These are phyloP conservation scores for Melikaiella ostensackeni DNA, from an alignment of 2,888 invertebrate species.

Conservation along the genomic window DNA sequence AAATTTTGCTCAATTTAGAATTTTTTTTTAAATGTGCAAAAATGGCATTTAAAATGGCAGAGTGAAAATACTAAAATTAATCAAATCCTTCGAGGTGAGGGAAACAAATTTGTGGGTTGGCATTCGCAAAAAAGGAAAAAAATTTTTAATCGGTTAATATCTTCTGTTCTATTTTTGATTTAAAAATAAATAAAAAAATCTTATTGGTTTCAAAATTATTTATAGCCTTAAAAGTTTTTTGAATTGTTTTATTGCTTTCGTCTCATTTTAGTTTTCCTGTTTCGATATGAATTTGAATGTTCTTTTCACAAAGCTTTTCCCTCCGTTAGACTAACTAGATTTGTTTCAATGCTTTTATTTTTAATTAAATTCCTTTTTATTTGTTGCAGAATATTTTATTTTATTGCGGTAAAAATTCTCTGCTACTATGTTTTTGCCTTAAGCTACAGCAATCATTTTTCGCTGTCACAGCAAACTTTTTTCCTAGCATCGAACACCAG, in stretches of 20 bases:
- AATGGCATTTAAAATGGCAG: too few species aligned
- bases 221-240: too few species aligned
- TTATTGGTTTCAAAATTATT: too few species aligned
- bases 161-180: too few species aligned
- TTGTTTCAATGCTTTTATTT: background rate
- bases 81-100: too few species aligned
- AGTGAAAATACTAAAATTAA: too few species aligned
- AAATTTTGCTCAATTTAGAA: too few species aligned
- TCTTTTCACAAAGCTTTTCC: background rate
- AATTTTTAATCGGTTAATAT: too few species aligned
- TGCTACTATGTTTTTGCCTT: slow-evolving; percentile 2
- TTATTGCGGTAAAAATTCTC: background rate
- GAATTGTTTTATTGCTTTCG: background rate
- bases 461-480: slow-evolving; percentile 28
- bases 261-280: background rate
- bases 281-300: background rate
- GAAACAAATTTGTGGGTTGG: too few species aligned
- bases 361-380: background rate
- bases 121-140: too few species aligned
- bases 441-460: slow-evolving; percentile 26
- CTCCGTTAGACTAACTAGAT: background rate
- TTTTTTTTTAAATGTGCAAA: too few species aligned
- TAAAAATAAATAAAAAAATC: too few species aligned
- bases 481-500: slow-evolving; percentile 8
- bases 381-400: background rate